Evolutionary conservation across 1,140 invertebrate species (phyloP).

Genomic region (Vanessa tameamea): DNA sequence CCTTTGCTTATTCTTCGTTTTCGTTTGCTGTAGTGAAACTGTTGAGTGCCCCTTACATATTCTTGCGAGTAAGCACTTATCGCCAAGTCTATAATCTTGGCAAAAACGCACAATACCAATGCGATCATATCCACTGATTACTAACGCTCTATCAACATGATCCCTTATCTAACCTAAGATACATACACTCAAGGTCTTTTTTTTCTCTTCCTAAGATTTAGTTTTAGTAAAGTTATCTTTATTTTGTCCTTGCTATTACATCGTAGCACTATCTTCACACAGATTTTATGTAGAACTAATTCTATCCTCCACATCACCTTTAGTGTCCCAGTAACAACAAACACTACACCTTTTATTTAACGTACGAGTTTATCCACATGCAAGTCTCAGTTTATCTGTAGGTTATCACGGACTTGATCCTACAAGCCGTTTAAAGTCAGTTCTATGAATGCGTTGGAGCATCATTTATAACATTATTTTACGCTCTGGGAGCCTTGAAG

Average conservation of each 20-base stretch:
- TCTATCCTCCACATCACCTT: slow-evolving; percentile 45
- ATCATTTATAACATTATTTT: slow-evolving; percentile 39
- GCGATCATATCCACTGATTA: slow-evolving; percentile 58
- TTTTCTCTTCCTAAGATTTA: slow-evolving; percentile 58
- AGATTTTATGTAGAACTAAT: slow-evolving; percentile 32
- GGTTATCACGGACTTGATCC: slow-evolving; percentile 54
- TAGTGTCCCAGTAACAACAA: slow-evolving; percentile 26
- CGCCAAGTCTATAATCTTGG: slow-evolving; percentile 56
- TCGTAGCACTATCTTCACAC: slow-evolving; percentile 27
- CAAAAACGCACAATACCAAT: slow-evolving; percentile 61
- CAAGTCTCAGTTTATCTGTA: slow-evolving; percentile 47
- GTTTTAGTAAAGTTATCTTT: slow-evolving; percentile 40
- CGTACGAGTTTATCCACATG: slow-evolving; percentile 31
- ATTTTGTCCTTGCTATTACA: slow-evolving; percentile 25
- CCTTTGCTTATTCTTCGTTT: slow-evolving; percentile 44
- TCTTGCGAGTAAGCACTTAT: slow-evolving; percentile 46
- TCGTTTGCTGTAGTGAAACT: slow-evolving; percentile 30
- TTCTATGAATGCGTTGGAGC: slow-evolving; percentile 43
- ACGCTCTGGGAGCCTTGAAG: slow-evolving; percentile 54
- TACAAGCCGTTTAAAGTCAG: slow-evolving; percentile 37
- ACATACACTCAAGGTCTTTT: slow-evolving; percentile 45
- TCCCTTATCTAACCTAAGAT: slow-evolving; percentile 39
- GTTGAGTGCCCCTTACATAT: slow-evolving; percentile 8
- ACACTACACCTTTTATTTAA: slow-evolving; percentile 47
- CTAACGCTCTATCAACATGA: slow-evolving; percentile 15